Percentiles rank a stretch among this genome's conserved stretches.
These are phyloP conservation scores for Pelusios castaneus DNA, from an alignment of 2,113 vertebrate genomes.

Conservation along the genomic window DNA sequence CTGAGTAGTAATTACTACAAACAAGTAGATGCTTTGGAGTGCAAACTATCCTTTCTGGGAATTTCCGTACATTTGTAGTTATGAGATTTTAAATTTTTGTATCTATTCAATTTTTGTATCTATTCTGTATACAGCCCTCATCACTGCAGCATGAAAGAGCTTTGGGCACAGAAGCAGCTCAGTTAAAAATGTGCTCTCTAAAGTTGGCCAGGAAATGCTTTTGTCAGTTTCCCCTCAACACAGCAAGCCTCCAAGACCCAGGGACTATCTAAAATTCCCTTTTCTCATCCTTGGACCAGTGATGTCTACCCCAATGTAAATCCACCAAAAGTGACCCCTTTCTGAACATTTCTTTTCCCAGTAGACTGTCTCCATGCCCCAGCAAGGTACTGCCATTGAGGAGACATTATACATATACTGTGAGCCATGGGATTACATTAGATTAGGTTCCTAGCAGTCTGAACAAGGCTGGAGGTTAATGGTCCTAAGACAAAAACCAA, in stretches of 20 bases:
- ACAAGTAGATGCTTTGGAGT: not conserved
- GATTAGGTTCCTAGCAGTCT: not conserved
- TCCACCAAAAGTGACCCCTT: not conserved
- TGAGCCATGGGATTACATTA: accelerated
- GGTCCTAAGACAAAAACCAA: not conserved
- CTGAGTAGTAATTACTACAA: not conserved
- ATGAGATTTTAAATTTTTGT: not conserved
- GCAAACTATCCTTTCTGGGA: not conserved
- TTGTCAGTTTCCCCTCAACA: not conserved
- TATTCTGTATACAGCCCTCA: not conserved
- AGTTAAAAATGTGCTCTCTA: not conserved
- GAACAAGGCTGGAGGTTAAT: not conserved
- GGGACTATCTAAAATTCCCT: not conserved
- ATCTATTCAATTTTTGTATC: not conserved
- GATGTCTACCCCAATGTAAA: not conserved
- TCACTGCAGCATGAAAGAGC: slow-evolving; percentile 5
- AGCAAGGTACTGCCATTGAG: accelerated
- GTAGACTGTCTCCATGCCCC: not conserved
- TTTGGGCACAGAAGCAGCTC: not conserved
- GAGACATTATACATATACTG: not conserved
- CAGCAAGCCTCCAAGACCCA: not conserved
- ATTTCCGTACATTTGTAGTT: not conserved
- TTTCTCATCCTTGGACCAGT: not conserved
- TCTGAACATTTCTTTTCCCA: not conserved
- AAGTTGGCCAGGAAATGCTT: not conserved